Evolutionary conservation across 1,140 invertebrate species (phyloP), one percentile per base, ranked within the genome.

Genomic region (Mamestra configurata): DNA sequence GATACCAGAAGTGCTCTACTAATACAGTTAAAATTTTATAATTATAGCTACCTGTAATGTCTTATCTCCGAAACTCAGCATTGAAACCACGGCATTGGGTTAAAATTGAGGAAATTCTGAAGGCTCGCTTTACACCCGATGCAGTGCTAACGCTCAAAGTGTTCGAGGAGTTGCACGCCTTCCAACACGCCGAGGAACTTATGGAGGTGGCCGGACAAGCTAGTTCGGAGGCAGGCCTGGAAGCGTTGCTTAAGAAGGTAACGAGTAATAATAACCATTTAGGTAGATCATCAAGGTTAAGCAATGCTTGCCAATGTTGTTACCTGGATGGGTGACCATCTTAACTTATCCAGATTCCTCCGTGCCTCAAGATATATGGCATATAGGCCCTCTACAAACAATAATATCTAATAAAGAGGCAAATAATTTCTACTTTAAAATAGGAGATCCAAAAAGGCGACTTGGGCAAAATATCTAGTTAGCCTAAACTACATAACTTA

Each of bases 201-300:
- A 97, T 97, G 96, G 98, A 98, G 89, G 96, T 98, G 11, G 97
- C 98, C 3, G 97, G 96, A 0, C 97, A 98, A 86, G 98, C 98
- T 0, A 98, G 97, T 83, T 98, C 98, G 4, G 98, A 99, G 90
- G 97, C 97, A 35, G 97, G 96, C 18, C 95, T 98, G 1, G 98
- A 98, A 92, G 90, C 93, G 1, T 96, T 98, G 84, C 90, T 98
- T 0, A 97, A 97, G 84, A 98, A 97, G 95, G 97, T 97, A 68
- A 61, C 20, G 31, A 37, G n/a, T n/a, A 46, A 18, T 13, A 20
- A 11, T 80, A 64, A 15, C n/a, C n/a, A n/a, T n/a, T n/a, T n/a
- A n/a, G n/a, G n/a, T n/a, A n/a, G n/a, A n/a, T n/a, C n/a, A n/a
- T n/a, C n/a, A n/a, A n/a, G n/a, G n/a, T n/a, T n/a, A n/a, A n/a